Base-by-base conservation (phyloP, 2,113 vertebrate genomes). In the Thymallus thymallus region DNA sequence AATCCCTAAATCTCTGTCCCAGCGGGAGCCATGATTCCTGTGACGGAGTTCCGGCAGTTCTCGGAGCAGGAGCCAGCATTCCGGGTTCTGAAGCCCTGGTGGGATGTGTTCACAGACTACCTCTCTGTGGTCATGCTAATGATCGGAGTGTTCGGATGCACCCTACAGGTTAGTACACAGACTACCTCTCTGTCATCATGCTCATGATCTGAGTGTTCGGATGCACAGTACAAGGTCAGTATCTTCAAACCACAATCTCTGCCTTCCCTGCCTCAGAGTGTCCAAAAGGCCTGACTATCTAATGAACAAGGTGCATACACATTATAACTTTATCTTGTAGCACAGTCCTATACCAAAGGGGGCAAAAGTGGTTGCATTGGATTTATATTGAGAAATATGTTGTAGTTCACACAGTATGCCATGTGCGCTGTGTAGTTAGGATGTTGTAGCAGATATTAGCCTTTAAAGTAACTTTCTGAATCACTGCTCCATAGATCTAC, bases 101-200 rank as follows among this genome's bases (percentile, higher is more conserved):
- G 98, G 98, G 98, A 99, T 30, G 98, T 99, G 78, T 99, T 99
- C 77, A 97, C 97, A 0, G 98, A 99, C 76, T 99, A 99, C 72
- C 95, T 99, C 68, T 96, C 97, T 0, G 95, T 99, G 6, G 94
- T 97, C 86, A 99, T 99, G 98, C 93, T 99, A 60, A 99, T 99
- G 98, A 97, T 99, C 0, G 97, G 97, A 0, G 97, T 99, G 63
- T 99, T 99, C n/a, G 98, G 97, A 29, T 99, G 98, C 86, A 99
- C 98, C 0, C 86, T 99, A 12, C 98, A 99, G 96, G 32, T 35
- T 35, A 35, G 32, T 35, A 6, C 6, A 35, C 32, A 35, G 32
- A 35, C 32, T 35, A 35, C 32, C 32, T 35, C 32, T 35, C 32
- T 35, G 35, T 35, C 7, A 9, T 35, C 35, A 35, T 35, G 35